Evolutionary conservation across 2,888 invertebrate genomes (phyloP).

Genomic region (Psylliodes chrysocephalus): DNA sequence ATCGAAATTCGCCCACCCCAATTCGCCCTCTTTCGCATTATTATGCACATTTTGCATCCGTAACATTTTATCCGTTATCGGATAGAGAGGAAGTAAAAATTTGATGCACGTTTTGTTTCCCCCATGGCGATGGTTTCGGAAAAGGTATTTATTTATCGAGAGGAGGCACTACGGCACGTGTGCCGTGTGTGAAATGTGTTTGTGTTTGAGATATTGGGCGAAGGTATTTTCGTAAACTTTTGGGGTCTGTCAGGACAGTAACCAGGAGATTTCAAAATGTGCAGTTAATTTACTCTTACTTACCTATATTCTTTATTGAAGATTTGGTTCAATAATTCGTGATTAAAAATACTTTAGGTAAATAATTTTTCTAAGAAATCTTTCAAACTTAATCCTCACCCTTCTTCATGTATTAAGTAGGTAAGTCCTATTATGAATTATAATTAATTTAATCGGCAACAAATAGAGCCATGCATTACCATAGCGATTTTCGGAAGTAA

Average conservation of each 20-base stretch:
- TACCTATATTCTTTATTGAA: no score
- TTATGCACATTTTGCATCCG: slow-evolving; percentile 20
- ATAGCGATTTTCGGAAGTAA: no score
- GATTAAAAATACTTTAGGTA: no score
- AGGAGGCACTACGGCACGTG: slow-evolving; percentile 8
- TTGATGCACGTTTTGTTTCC: slow-evolving; percentile 19
- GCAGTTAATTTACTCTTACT: no score
- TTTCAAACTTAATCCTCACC: no score
- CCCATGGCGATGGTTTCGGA: slow-evolving; percentile 3
- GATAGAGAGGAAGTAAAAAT: background rate
- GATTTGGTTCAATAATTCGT: no score
- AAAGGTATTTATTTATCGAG: slow-evolving; percentile 9
- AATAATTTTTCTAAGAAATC: no score
- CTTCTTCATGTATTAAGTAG: no score
- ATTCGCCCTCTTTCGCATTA: slow-evolving; percentile 6
- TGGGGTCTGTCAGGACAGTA: background rate
- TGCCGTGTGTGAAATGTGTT: background rate
- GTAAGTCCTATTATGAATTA: no score
- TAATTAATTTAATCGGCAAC: no score
- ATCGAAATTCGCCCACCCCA: slow-evolving; percentile 21
- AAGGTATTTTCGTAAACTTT: slow-evolving; percentile 4
- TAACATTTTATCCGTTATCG: slow-evolving; percentile 11
- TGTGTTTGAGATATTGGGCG: slow-evolving; percentile 4
- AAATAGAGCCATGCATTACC: no score
- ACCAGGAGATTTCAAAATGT: background rate